These are phyloP conservation scores for Meghimatium bilineatum DNA, from an alignment of 2,888 invertebrate species.

Conservation along the genomic window DNA sequence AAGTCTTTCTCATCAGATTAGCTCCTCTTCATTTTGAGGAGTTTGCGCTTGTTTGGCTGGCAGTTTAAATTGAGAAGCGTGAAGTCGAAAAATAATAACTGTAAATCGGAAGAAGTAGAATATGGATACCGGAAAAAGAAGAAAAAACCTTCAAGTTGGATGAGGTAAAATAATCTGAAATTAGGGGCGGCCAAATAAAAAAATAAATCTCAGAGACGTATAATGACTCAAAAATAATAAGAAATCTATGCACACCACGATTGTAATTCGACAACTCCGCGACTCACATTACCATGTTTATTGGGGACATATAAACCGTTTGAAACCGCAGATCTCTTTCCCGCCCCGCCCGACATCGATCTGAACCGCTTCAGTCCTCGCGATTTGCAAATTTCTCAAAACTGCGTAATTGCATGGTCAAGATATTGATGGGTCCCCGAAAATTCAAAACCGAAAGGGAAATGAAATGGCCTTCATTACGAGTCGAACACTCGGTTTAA, in stretches of 20 bases:
- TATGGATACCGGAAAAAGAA: background rate
- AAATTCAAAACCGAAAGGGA: conserved; percentile 44
- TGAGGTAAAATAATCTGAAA: background rate
- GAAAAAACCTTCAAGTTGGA: background rate
- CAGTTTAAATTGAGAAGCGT: conserved; percentile 1
- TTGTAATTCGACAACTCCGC: conserved; percentile 26
- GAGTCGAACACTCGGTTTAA: conserved; percentile 38
- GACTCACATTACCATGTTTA: conserved; percentile 44
- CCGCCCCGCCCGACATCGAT: conserved; percentile 33
- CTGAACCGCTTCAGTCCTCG: conserved; percentile 23
- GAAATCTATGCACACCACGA: conserved; percentile 41
- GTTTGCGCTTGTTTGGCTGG: background rate
- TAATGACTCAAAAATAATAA: conserved; percentile 29
- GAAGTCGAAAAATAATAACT: background rate
- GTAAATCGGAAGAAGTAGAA: conserved; percentile 9
- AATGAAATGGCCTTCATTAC: conserved; percentile 47
- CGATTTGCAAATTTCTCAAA: conserved; percentile 48
- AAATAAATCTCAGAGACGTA: conserved; percentile 3
- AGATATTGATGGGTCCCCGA: conserved; percentile 34
- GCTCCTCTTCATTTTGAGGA: background rate
- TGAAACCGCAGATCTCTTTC: conserved; percentile 35
- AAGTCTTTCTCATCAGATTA: background rate
- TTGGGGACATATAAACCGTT: conserved; percentile 42
- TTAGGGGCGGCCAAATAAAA: too few relatives aligned
- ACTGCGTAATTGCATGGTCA: conserved; percentile 48